Evolutionary conservation across 2,797 vertebrate species (phyloP).

Genomic region (Artibeus jamaicensis): DNA sequence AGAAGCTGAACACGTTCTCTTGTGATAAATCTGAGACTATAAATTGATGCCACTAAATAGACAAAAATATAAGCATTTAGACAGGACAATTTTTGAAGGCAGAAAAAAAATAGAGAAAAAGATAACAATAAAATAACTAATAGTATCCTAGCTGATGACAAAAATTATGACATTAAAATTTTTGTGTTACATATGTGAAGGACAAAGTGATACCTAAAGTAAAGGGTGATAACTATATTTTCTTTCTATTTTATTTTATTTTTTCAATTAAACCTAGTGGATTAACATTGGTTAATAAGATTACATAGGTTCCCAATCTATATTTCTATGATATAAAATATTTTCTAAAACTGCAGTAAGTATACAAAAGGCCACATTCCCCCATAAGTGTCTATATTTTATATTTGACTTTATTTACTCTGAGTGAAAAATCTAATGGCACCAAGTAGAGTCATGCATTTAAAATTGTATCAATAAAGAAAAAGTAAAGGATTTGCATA

Average conservation of each 20-base stretch:
- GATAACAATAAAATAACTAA: constrained; percentile 52
- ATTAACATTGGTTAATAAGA: not conserved
- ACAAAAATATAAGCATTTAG: constrained; percentile 61
- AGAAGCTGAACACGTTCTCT: constrained; percentile 35
- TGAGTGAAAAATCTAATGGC: constrained; percentile 26
- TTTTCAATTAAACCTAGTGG: not conserved
- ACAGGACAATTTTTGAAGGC: constrained; percentile 60
- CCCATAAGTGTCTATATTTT: constrained; percentile 26
- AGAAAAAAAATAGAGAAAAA: constrained; percentile 23
- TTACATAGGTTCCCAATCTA: not conserved
- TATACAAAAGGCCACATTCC: constrained; percentile 45
- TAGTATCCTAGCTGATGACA: constrained; percentile 43
- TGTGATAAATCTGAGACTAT: constrained; percentile 49
- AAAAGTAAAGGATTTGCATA: not conserved
- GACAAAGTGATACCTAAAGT: constrained; percentile 18
- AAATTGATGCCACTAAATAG: constrained; percentile 35
- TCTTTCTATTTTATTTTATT: not conserved
- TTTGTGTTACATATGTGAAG: constrained; percentile 59
- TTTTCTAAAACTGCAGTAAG: constrained; percentile 47
- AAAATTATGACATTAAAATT: constrained; percentile 45
- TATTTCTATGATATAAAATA: not conserved
- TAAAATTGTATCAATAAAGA: constrained; percentile 14
- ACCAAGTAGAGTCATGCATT: not conserved
- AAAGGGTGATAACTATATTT: constrained; percentile 37
- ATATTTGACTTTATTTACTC: constrained; percentile 52